Evolutionary conservation across 2,797 vertebrate genomes (phyloP), one percentile per base, ranked within the genome.

Genomic region (Amblyraja radiata): DNA sequence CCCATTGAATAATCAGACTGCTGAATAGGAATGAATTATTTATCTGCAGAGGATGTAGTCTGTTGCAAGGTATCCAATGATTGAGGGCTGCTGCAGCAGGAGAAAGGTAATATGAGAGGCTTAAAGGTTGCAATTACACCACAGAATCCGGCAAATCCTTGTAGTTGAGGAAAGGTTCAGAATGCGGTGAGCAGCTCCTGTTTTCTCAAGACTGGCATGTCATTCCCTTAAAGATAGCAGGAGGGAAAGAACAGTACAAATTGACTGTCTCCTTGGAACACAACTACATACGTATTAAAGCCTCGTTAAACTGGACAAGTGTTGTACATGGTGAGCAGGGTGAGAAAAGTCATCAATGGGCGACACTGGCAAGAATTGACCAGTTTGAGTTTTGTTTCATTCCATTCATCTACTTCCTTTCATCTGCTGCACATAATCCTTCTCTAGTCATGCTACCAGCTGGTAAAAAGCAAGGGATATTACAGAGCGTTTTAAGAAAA

Each of bases 21-120:
- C 93, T 95, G 93, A 95, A 95, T 95, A 94, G 95, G 93, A 93
- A 96, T 97, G 96, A 97, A 97, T 96, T 97, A 97, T 97, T 96
- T 96, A 97, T 95, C 94, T 95, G 95, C 95, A 95, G 95, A 96
- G 96, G 96, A 96, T 96, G 95, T 95, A 96, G 96, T 97, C 96
- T 97, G 94, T 94, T 96, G 94, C 46, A 32, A 73, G 93, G 94
- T 95, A 95, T 96, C 95, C 97, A 95, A 96, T 96, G 96, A 95
- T 95, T 96, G 96, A 96, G 95, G 96, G 90, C 14, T 10, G 28
- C 21, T 92, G 23, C 23, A 92, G 36, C 39, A 74, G 11, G 36
- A 58, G 11, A 73, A 92, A 54, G 39, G 23, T 76, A 92, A 76
- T 46, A 25, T 90, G 23, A 90, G 32, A 90, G 32, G 18, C 46